These are phyloP conservation scores for Tokudaia tokunoshimensis DNA, from an alignment of 2,797 vertebrate genomes.

Conservation along the genomic window DNA sequence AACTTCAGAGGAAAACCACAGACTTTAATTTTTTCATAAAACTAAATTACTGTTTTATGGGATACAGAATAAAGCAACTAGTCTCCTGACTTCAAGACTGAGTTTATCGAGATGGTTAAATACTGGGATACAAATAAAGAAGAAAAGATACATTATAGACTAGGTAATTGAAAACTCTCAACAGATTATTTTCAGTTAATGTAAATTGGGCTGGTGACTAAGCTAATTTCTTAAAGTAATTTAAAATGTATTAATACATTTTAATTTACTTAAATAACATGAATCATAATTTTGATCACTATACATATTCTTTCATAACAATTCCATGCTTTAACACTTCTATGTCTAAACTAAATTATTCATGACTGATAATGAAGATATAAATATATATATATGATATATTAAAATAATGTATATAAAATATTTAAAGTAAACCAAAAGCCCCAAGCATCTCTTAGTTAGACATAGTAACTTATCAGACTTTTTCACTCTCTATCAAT, in stretches of 20 bases:
- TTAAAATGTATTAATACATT: not conserved
- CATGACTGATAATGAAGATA: not conserved
- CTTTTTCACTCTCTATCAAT: not conserved
- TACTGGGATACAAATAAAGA: not conserved
- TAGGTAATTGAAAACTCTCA: not conserved
- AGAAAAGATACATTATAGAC: not conserved
- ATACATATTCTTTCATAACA: not conserved
- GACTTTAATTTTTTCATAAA: constrained; percentile 30
- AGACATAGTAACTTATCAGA: constrained; percentile 12
- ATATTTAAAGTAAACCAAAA: not conserved
- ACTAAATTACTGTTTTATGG: not conserved
- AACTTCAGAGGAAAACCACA: not conserved
- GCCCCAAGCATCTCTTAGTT: not conserved
- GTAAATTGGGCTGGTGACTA: not conserved
- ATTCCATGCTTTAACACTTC: not conserved
- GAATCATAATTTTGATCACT: not conserved
- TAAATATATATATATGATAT: not conserved
- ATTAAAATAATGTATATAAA: not conserved
- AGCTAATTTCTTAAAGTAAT: not conserved
- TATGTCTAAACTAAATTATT: not conserved
- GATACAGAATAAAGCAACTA: not conserved
- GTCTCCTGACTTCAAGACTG: not conserved
- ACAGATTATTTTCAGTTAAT: not conserved
- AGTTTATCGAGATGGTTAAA: not conserved
- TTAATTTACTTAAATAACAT: not conserved